Percentiles rank a stretch among this genome's conserved stretches.
Conservation (phyloP, 2,113 vertebrate species). For the Zosterops borbonicus region DNA sequence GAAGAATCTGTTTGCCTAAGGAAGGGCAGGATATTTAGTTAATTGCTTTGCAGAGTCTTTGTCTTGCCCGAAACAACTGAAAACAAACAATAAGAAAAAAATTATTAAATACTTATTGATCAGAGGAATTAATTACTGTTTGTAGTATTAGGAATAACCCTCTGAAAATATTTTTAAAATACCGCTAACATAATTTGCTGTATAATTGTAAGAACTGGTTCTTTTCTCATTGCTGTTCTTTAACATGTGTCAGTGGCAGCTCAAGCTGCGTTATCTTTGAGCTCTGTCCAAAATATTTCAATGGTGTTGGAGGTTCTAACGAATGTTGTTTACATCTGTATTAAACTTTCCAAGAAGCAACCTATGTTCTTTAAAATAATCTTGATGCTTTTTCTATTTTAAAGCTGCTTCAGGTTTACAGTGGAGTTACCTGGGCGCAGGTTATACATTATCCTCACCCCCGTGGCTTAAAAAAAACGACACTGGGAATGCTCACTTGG, state of each 20-base stretch:
- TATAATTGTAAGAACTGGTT: neutral
- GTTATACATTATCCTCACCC: neutral
- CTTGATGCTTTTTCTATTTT: neutral
- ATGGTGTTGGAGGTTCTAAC: neutral
- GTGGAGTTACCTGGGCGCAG: neutral
- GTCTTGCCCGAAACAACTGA: neutral
- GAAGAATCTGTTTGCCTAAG: neutral
- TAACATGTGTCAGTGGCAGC: neutral
- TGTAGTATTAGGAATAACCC: neutral
- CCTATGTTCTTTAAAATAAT: neutral
- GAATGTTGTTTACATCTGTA: neutral
- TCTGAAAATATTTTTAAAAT: neutral
- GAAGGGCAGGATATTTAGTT: neutral
- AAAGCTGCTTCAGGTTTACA: neutral
- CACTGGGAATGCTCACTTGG: neutral
- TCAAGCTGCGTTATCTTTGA: neutral
- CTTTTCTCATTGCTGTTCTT: neutral
- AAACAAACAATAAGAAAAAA: neutral
- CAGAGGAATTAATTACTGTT: neutral
- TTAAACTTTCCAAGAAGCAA: neutral
- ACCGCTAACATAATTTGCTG: neutral
- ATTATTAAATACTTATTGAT: neutral
- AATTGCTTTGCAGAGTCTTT: neutral
- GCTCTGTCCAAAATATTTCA: neutral
- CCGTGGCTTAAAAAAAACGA: neutral